phyloP scores from a whole-genome alignment of 2,113 vertebrate genomes.

The Upupa epops region DNA sequence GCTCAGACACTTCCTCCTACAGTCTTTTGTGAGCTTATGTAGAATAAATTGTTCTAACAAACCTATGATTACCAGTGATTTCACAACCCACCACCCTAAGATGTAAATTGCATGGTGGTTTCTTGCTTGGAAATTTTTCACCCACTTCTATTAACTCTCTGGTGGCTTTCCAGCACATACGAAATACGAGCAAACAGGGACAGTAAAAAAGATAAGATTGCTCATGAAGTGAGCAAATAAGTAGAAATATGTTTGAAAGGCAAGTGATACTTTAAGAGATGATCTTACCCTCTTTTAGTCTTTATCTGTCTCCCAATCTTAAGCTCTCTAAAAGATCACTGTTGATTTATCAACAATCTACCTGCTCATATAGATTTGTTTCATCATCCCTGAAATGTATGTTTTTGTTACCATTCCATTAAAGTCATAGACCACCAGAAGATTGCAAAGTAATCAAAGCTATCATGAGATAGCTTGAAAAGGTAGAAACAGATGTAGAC shows the following conservation, averaged over 20 bases:
- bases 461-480: not conserved
- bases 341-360: not conserved
- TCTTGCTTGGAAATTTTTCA: not conserved
- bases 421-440: not conserved
- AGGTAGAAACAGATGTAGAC: not conserved
- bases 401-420: not conserved
- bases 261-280: not conserved
- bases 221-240: slow-evolving; percentile 24
- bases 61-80: not conserved
- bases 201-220: slow-evolving; percentile 4
- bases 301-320: not conserved
- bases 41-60: slow-evolving; percentile 6
- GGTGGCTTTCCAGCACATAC: not conserved
- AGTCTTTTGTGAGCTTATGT: not conserved
- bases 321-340: not conserved
- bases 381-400: not conserved
- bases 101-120: not conserved
- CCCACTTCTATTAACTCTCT: not conserved
- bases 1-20: not conserved
- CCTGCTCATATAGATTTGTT: not conserved
- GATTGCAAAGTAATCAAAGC: not conserved
- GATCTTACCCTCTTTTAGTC: not conserved
- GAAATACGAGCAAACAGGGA: not conserved
- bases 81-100: not conserved
- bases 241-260: not conserved